Conservation (phyloP, 2,113 vertebrate species). For the Stegostoma tigrinum region DNA sequence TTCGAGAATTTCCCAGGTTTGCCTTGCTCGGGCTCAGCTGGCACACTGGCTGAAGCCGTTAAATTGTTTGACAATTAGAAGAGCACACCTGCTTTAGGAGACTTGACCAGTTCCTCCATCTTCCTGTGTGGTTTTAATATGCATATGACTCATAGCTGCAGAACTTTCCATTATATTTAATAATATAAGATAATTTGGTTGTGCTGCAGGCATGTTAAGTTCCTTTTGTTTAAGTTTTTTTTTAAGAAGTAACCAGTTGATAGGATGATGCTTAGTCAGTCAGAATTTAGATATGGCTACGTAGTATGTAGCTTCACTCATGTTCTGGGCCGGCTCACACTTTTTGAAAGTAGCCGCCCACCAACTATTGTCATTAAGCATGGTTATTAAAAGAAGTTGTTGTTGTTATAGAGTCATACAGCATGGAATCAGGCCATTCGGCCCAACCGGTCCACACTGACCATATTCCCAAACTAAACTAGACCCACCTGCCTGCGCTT, state of each 20-base stretch:
- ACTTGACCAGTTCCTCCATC: background rate
- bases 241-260: background rate
- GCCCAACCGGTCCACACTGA: too few species aligned
- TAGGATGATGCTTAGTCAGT: background rate
- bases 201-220: background rate
- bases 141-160: background rate
- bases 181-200: background rate
- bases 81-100: background rate
- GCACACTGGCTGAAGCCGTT: background rate
- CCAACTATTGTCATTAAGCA: background rate
- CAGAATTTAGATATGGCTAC: too few species aligned
- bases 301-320: background rate
- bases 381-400: too few species aligned
- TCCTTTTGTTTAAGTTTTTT: background rate
- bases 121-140: background rate
- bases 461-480: too few species aligned
- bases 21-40: conserved; percentile 19
- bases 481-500: too few species aligned
- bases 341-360: background rate
- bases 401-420: too few species aligned
- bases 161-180: background rate
- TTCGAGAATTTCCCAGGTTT: background rate
- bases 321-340: background rate
- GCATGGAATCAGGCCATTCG: too few species aligned
- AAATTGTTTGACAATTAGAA: background rate